phyloP scores from a whole-genome alignment of 2,888 invertebrate genomes.

The Agrochola macilenta region DNA sequence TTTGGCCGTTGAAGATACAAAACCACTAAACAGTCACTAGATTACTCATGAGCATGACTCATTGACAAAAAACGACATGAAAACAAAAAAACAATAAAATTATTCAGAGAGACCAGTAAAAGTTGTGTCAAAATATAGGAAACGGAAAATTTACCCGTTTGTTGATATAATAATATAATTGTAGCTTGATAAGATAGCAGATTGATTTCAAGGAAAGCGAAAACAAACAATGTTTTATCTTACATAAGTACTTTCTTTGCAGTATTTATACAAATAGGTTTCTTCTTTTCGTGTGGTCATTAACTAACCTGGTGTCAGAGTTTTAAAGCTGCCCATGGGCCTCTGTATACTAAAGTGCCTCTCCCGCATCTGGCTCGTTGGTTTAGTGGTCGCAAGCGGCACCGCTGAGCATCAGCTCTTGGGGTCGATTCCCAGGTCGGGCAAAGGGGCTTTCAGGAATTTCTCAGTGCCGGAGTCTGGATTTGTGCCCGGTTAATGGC shows the following conservation, averaged over 20 bases:
- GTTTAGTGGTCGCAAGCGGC: no score
- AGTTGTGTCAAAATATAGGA: background rate
- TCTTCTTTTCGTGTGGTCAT: no score
- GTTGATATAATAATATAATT: conserved; percentile 22
- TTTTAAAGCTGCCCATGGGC: no score
- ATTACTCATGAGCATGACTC: background rate
- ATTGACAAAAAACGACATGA: background rate
- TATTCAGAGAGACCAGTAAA: background rate
- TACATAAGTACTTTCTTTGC: conserved; percentile 29
- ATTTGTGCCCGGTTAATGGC: no score
- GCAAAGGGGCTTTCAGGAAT: no score
- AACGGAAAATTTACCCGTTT: conserved; percentile 14
- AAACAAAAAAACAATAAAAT: background rate
- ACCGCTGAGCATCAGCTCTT: no score
- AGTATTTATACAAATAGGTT: background rate
- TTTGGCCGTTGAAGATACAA: background rate
- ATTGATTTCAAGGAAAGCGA: conserved; percentile 54
- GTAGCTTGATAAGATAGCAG: conserved; percentile 48
- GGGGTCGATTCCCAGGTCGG: no score
- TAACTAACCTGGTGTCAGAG: no score
- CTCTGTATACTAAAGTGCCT: no score
- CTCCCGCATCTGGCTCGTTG: no score
- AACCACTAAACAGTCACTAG: background rate
- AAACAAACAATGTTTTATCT: conserved; percentile 52
- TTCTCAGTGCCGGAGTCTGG: no score